A percentile compares a stretch with the other conserved stretches of the same genome.
Evolutionary conservation across 2,797 vertebrate genomes (phyloP).

Genomic region (Gastrophryne carolinensis): DNA sequence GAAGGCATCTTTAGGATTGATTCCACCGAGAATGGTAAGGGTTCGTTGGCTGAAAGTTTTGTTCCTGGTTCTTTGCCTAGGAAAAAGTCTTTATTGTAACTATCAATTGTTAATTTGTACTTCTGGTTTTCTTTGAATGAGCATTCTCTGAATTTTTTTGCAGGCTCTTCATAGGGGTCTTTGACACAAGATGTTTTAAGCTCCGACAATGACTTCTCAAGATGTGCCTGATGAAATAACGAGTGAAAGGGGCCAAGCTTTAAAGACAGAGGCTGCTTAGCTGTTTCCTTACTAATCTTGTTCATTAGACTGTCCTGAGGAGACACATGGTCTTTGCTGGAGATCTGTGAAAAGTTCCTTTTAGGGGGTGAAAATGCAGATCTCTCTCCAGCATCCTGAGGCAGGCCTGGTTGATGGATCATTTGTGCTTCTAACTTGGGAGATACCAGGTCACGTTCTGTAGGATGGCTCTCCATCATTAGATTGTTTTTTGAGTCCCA

Average conservation of each 20-base stretch:
- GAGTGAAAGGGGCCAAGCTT: constrained; percentile 86
- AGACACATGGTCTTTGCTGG: constrained; percentile 66
- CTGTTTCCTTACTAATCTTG: constrained; percentile 80
- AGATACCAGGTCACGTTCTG: constrained; percentile 68
- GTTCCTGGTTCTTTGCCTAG: constrained; percentile 76
- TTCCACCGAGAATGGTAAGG: constrained; percentile 93
- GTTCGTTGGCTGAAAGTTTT: constrained; percentile 78
- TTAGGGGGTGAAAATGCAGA: constrained; percentile 91
- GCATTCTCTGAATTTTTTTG: constrained; percentile 83
- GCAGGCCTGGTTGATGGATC: constrained; percentile 65
- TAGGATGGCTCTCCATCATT: constrained; percentile 71
- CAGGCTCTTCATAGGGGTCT: constrained; percentile 81
- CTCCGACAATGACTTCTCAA: constrained; percentile 74
- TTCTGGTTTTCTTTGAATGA: constrained; percentile 74
- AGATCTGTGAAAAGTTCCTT: constrained; percentile 76
- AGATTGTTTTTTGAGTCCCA: constrained; percentile 84
- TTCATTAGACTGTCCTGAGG: constrained; percentile 72
- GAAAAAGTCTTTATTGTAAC: constrained; percentile 76
- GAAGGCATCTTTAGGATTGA: constrained; percentile 90
- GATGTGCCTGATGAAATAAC: constrained; percentile 81
- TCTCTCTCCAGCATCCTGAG: constrained; percentile 72
- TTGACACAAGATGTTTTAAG: constrained; percentile 77
- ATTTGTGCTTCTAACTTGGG: constrained; percentile 76
- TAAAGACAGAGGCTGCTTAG: constrained; percentile 73
- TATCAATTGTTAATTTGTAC: constrained; percentile 72